Evolutionary conservation across 2,113 vertebrate genomes (phyloP).

Genomic region (Corydoras sp.): DNA sequence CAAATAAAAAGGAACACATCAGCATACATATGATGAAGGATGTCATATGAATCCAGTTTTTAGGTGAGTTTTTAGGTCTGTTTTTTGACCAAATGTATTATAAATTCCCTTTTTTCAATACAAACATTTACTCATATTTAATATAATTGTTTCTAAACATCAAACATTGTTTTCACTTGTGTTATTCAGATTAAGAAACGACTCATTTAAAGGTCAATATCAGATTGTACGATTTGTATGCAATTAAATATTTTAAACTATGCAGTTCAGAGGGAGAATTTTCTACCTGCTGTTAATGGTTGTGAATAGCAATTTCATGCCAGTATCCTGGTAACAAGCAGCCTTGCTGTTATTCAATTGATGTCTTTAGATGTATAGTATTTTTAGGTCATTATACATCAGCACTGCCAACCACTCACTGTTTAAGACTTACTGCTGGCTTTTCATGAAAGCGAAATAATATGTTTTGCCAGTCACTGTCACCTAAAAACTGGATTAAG

Average conservation of each 20-base stretch:
- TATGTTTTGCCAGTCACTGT: background rate
- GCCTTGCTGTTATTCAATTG: conserved; percentile 16
- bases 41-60: background rate
- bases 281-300: background rate
- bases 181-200: background rate
- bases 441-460: background rate
- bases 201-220: conserved; percentile 4
- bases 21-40: background rate
- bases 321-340: conserved; percentile 5
- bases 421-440: background rate
- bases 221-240: background rate
- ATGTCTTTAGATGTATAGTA: background rate
- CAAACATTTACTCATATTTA: too few relatives aligned
- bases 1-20: conserved; percentile 6
- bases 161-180: background rate
- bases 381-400: conserved; percentile 9
- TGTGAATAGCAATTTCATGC: conserved; percentile 25
- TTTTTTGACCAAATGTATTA: background rate
- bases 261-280: too few relatives aligned
- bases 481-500: background rate
- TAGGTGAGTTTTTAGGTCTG: background rate
- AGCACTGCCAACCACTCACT: background rate
- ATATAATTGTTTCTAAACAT: background rate
- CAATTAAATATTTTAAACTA: background rate
- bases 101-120: too few relatives aligned